Evolutionary conservation across 2,113 vertebrate genomes (phyloP), one percentile per base, ranked within the genome.

Genomic region (Daubentonia madagascariensis): DNA sequence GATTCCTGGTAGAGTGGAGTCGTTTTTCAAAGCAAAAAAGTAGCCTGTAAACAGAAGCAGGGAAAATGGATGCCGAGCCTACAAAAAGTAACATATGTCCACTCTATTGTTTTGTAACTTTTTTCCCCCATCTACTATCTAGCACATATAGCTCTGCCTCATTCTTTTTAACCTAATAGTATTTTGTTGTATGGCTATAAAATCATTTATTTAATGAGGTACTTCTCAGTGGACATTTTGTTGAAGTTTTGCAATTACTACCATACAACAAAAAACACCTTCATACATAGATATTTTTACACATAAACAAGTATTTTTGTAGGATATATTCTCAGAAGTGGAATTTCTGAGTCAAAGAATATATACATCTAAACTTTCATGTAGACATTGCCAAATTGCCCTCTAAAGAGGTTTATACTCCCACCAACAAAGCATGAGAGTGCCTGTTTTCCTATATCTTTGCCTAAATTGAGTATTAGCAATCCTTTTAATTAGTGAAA

Each of bases 91-190:
- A 9, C 84, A 37, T 22, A 48, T 43, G 28, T 20, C 80, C 37
- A 32, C 76, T 52, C 1, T 1, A 63, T 50, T 52, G 3, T 30
- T 75, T 52, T 50, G 3, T 72, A 57, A 57, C 35, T 67, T 9
- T 50, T 50, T 35, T 25, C 92, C 45, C 30, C 5, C 68, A 52
- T 59, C 88, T 59, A 61, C 85, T 48, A 4, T 95, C 48, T 30
- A n/a, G 37, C 75, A 80, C 20, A 43, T 5, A 37, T 5, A 43
- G 23, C 57, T 25, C 23, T 96, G 16, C 52, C 37, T 93, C 16
- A 17, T 65, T 89, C 86, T 84, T 92, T 92, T 94, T 57, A 85
- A 94, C n/a, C 4, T 76, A 78, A 20, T 32, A 92, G 83, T 63
- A 35, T 35, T 92, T 85, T 90, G 17, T 52, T 73, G 8, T 76